phyloP scores from a whole-genome alignment of 2,888 invertebrate species.

The Cheilosia scutellata region DNA sequence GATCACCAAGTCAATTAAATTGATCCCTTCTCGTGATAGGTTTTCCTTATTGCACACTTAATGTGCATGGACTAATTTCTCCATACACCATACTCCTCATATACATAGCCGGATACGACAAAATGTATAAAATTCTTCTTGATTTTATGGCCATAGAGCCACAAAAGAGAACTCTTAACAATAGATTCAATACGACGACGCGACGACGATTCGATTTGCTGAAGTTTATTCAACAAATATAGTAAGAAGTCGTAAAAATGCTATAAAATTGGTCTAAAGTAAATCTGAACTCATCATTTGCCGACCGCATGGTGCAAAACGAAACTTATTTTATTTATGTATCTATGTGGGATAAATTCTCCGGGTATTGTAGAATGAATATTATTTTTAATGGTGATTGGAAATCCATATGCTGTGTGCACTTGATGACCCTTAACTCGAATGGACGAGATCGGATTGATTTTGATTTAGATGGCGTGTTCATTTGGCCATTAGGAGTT shows the following conservation, averaged over 20 bases:
- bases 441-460: background rate
- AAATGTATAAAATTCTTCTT: slow-evolving; percentile 12
- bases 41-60: slow-evolving; percentile 43
- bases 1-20: slow-evolving; percentile 43
- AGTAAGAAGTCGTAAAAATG: slow-evolving; percentile 43
- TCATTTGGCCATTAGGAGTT: background rate
- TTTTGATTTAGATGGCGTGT: background rate
- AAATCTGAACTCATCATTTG: background rate
- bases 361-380: background rate
- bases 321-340: slow-evolving; percentile 18
- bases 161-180: slow-evolving; percentile 32
- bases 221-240: slow-evolving; percentile 53
- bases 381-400: slow-evolving; percentile 63
- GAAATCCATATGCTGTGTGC: slow-evolving; percentile 29
- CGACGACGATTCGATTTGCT: slow-evolving; percentile 24
- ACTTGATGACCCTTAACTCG: slow-evolving; percentile 35
- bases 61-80: slow-evolving; percentile 35
- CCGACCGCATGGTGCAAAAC: slow-evolving; percentile 26
- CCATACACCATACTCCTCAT: background rate
- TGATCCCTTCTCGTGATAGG: slow-evolving; percentile 40
- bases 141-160: slow-evolving; percentile 45
- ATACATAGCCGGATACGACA: background rate
- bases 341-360: background rate
- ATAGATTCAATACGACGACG: slow-evolving; percentile 18
- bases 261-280: slow-evolving; percentile 42